Conservation (phyloP, 2,797 vertebrate genomes). For the Aselliscus stoliczkanus region DNA sequence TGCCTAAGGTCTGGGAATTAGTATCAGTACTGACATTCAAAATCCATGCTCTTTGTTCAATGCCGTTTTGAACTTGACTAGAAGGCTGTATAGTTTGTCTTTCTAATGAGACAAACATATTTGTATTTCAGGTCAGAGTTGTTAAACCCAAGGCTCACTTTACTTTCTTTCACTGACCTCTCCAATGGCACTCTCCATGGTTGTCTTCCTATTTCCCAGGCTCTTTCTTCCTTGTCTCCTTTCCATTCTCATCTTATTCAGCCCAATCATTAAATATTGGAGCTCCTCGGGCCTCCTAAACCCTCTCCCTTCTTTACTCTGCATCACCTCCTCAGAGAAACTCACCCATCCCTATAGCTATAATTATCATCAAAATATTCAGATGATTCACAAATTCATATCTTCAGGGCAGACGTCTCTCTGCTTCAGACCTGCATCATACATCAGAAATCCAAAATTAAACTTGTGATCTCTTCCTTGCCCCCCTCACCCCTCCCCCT, state of each 20-base stretch:
- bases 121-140: neutral
- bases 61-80: neutral
- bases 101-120: neutral
- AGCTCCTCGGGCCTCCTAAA: neutral
- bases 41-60: neutral
- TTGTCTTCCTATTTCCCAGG: neutral
- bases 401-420: neutral
- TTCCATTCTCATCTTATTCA: neutral
- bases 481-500: too few species aligned
- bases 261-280: neutral
- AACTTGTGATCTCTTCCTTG: neutral
- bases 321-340: neutral
- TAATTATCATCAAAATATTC: neutral
- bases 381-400: neutral
- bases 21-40: neutral
- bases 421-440: neutral
- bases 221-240: neutral
- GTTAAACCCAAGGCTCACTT: neutral
- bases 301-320: neutral
- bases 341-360: neutral
- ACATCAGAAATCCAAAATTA: neutral
- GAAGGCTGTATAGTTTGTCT: neutral
- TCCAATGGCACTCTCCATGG: neutral
- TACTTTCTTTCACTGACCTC: neutral
- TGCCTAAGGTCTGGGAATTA: neutral